Conservation (phyloP, 2,888 invertebrate species). For the Odontomyia ornata region DNA sequence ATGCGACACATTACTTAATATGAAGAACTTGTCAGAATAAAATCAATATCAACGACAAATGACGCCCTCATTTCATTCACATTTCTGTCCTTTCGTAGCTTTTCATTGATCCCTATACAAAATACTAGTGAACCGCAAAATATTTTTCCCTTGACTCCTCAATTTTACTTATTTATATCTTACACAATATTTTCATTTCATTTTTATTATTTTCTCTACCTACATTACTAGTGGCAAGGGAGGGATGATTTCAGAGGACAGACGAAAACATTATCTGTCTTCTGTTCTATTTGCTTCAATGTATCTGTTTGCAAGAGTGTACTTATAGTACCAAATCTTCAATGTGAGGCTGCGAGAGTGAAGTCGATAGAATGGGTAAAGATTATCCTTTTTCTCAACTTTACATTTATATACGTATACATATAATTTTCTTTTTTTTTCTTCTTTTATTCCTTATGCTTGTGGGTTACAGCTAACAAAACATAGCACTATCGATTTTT, state of each 20-base stretch:
- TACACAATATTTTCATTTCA: conserved; percentile 43
- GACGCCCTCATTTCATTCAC: conserved; percentile 47
- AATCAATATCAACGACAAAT: conserved; percentile 50
- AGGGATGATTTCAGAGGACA: neutral
- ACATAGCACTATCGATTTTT: conserved; percentile 49
- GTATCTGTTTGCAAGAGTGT: conserved; percentile 33
- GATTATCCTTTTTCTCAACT: conserved; percentile 48
- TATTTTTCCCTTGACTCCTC: neutral
- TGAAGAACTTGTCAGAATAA: conserved; percentile 47
- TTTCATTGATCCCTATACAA: neutral
- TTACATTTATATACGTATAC: conserved; percentile 44
- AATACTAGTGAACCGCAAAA: neutral
- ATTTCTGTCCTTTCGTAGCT: conserved; percentile 5
- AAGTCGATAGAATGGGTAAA: conserved; percentile 38
- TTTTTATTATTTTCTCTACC: conserved; percentile 25
- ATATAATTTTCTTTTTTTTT: conserved; percentile 29
- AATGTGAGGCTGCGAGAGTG: conserved; percentile 32
- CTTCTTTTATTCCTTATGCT: conserved; percentile 19
- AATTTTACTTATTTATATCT: conserved; percentile 37
- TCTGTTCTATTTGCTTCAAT: conserved; percentile 37
- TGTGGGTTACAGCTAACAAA: conserved; percentile 41
- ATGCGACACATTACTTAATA: conserved; percentile 48
- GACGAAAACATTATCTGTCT: conserved; percentile 18
- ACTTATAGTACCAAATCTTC: neutral
- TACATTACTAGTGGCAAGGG: conserved; percentile 30